A percentile compares a stretch with the other conserved stretches of the same genome.
Evolutionary conservation across 2,113 vertebrate species (phyloP).

Genomic region (Chlorodrepanis virens): DNA sequence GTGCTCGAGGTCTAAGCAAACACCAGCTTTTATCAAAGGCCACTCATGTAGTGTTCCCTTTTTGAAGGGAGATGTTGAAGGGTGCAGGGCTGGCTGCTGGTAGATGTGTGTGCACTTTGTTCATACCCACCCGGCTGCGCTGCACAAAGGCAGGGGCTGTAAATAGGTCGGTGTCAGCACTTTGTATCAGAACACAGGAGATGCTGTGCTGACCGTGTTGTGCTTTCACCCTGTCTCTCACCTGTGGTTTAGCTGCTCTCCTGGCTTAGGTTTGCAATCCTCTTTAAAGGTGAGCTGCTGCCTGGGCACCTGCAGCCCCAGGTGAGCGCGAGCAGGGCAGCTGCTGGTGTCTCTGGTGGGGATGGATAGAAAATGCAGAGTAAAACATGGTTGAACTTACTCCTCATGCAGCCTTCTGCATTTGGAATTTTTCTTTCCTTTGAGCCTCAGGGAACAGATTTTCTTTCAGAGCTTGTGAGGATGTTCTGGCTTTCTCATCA

Average conservation of each 20-base stretch:
- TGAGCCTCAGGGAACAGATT: neutral
- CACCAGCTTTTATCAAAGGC: neutral
- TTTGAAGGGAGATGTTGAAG: neutral
- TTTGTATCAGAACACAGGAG: neutral
- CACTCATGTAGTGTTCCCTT: neutral
- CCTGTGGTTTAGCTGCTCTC: neutral
- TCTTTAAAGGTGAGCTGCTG: neutral
- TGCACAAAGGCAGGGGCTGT: neutral
- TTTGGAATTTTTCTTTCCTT: neutral
- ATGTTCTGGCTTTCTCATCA: neutral
- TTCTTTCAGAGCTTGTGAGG: neutral
- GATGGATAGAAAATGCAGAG: neutral
- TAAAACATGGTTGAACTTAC: neutral
- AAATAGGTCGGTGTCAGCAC: neutral
- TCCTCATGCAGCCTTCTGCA: neutral
- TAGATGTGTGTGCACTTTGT: accelerated
- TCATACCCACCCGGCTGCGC: accelerated
- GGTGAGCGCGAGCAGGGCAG: accelerated
- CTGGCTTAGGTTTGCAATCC: neutral
- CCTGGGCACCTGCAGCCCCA: neutral
- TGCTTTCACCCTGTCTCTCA: neutral
- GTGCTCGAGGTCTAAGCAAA: neutral
- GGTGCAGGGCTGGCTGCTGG: neutral
- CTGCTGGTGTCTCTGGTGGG: accelerated
- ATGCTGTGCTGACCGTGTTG: neutral